Percentiles rank a stretch among this genome's conserved stretches.
Conservation (phyloP, 2,113 vertebrate genomes). For the Gavialis gangeticus region DNA sequence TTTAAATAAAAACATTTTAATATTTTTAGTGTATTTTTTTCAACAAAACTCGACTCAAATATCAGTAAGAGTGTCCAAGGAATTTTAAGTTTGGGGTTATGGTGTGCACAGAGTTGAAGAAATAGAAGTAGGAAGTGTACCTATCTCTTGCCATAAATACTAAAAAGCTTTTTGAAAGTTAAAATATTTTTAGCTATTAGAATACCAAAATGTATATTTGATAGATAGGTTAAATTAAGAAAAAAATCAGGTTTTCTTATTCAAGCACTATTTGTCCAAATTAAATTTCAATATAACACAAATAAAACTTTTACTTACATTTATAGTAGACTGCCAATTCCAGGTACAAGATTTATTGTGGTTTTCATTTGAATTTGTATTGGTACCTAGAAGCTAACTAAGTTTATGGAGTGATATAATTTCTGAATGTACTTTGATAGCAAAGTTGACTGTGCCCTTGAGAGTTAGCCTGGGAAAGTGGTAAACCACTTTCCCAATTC, state of each 20-base stretch:
- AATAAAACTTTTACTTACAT: not conserved
- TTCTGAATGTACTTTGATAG: not conserved
- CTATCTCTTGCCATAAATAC: not conserved
- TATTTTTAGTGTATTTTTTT: not conserved
- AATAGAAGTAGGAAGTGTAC: not conserved
- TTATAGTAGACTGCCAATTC: not conserved
- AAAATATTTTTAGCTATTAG: not conserved
- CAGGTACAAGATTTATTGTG: accelerated
- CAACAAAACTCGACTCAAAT: not conserved
- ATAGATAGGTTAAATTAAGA: not conserved
- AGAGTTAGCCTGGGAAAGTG: conserved; percentile 19
- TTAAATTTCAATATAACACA: not conserved
- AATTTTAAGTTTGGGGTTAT: not conserved
- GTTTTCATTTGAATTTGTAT: not conserved
- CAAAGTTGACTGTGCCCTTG: not conserved
- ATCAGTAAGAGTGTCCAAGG: not conserved
- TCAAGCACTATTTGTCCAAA: not conserved
- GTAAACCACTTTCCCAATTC: not conserved
- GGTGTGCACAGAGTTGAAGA: not conserved
- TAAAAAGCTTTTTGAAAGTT: not conserved
- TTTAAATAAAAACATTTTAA: not conserved
- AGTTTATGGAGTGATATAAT: not conserved
- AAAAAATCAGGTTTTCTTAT: not conserved
- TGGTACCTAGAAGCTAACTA: not conserved
- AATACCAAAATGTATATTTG: not conserved